phyloP scores from a whole-genome alignment of 2,113 vertebrate genomes.

The Myocastor coypus region DNA sequence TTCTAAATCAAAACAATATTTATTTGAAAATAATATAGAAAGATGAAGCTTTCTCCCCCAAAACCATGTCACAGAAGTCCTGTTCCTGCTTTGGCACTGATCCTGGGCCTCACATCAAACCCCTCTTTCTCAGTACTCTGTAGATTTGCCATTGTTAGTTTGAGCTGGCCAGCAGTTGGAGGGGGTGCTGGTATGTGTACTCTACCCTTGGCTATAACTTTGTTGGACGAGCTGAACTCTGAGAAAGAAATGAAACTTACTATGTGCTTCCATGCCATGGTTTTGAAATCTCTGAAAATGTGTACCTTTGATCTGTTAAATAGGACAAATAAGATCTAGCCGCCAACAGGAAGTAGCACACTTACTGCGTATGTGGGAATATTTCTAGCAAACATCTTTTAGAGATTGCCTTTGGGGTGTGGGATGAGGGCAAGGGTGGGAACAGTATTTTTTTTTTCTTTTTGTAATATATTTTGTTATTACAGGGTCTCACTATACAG shows the following conservation, averaged over 20 bases:
- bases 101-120: background rate
- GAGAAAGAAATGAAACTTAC: slow-evolving; percentile 25
- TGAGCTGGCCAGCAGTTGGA: background rate
- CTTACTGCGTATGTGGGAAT: background rate
- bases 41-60: background rate
- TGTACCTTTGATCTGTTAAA: slow-evolving; percentile 36
- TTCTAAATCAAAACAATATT: background rate
- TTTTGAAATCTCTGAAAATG: slow-evolving; percentile 46
- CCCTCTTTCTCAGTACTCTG: background rate
- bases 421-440: background rate
- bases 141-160: background rate
- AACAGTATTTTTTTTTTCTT: background rate
- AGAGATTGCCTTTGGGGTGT: slow-evolving; percentile 12
- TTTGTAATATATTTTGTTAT: too few species aligned
- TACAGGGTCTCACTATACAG: too few species aligned
- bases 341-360: background rate
- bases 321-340: background rate
- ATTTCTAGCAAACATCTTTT: background rate
- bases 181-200: background rate
- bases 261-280: background rate
- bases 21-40: background rate
- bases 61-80: background rate
- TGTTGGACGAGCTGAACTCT: background rate
- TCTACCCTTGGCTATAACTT: background rate
- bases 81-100: background rate